Evolutionary conservation across 2,888 invertebrate species (phyloP).

Genomic region (Palloptera scutellata): DNA sequence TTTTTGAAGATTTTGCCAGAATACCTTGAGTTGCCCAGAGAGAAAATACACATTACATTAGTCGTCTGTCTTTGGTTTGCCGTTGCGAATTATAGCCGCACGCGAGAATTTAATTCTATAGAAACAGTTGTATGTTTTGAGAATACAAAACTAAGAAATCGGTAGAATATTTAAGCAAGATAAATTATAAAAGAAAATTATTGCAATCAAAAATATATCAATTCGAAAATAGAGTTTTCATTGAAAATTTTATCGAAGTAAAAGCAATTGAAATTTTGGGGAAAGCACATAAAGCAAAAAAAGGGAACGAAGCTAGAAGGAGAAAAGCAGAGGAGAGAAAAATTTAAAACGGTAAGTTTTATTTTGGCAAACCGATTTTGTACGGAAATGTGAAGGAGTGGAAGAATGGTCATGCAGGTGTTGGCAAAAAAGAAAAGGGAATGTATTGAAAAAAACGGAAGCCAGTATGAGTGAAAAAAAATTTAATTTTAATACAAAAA

Average conservation of each 20-base stretch:
- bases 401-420: too few species aligned
- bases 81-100: too few species aligned
- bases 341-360: constrained; percentile 13
- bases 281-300: constrained; percentile 15
- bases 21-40: neutral
- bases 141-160: too few species aligned
- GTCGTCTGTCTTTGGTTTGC: too few species aligned
- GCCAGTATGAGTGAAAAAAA: too few species aligned
- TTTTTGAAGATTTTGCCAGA: constrained; percentile 10
- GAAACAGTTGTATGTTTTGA: too few species aligned
- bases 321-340: constrained; percentile 8
- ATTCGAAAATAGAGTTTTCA: constrained; percentile 30
- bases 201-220: too few species aligned
- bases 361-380: neutral
- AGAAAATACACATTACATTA: too few species aligned
- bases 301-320: constrained; percentile 18
- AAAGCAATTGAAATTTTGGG: constrained; percentile 26
- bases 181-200: too few species aligned
- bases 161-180: too few species aligned
- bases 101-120: too few species aligned
- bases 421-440: neutral
- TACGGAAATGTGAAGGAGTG: neutral
- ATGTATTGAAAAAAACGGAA: neutral
- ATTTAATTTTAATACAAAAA: too few species aligned
- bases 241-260: constrained; percentile 34